A percentile compares a stretch with the other conserved stretches of the same genome.
Conservation (phyloP, 2,888 invertebrate genomes). For the Fragum fragum region DNA sequence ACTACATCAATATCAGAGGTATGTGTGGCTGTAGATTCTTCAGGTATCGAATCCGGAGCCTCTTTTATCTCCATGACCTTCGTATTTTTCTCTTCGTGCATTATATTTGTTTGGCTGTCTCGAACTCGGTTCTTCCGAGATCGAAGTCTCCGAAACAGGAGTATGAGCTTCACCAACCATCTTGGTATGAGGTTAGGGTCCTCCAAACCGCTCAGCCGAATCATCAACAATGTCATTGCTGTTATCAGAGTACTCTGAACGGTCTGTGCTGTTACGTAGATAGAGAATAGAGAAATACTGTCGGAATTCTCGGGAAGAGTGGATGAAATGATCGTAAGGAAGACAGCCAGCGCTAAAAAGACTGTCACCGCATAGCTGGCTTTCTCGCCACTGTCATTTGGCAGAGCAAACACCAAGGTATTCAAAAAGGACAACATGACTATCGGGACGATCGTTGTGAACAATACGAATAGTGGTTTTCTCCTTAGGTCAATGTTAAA, state of each 20-base stretch:
- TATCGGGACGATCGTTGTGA: conserved; percentile 12
- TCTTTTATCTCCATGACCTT: not conserved
- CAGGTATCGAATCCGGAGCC: too few species aligned
- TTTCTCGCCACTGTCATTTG: conserved; percentile 25
- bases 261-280: conserved; percentile 10
- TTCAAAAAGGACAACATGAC: conserved; percentile 28
- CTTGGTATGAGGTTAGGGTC: not conserved
- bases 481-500: conserved; percentile 4
- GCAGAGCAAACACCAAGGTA: conserved; percentile 22
- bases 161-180: not conserved
- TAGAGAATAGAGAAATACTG: conserved; percentile 9
- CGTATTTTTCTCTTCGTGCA: not conserved
- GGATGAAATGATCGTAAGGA: conserved; percentile 23
- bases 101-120: not conserved
- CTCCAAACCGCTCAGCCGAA: not conserved
- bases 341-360: conserved; percentile 31
- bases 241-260: conserved; percentile 32
- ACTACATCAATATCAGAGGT: not conserved
- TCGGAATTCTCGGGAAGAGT: conserved; percentile 32
- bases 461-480: conserved; percentile 25
- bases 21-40: too few species aligned
- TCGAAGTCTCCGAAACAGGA: not conserved
- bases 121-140: not conserved
- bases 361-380: conserved; percentile 34
- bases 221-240: conserved; percentile 10